These are phyloP conservation scores for Aulostomus chinensis DNA, from an alignment of 2,797 vertebrate genomes.

Conservation along the genomic window DNA sequence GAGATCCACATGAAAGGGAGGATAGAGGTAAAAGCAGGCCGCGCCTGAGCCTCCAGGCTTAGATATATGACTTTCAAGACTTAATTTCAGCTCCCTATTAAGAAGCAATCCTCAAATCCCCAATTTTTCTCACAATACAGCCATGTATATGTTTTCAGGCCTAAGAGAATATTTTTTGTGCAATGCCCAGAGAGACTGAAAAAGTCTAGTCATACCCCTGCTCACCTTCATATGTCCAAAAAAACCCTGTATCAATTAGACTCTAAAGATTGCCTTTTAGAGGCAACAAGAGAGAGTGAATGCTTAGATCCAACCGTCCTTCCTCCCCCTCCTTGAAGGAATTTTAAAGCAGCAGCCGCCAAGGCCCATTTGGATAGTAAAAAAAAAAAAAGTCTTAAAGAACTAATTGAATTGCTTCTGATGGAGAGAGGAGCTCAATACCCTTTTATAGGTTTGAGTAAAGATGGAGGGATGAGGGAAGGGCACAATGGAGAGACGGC, in stretches of 20 bases:
- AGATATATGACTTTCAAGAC: conserved; percentile 12
- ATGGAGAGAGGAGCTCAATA: conserved; percentile 62
- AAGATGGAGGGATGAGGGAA: conserved; percentile 56
- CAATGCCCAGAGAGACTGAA: conserved; percentile 9
- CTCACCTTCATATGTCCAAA: conserved; percentile 41
- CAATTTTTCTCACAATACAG: not conserved
- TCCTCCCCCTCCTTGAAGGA: conserved; percentile 23
- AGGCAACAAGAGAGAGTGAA: conserved; percentile 44
- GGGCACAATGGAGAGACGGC: conserved; percentile 41
- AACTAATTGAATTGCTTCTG: conserved; percentile 72
- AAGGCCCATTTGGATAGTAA: conserved; percentile 60
- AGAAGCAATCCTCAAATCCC: conserved; percentile 16
- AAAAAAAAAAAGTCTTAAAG: conserved; percentile 53
- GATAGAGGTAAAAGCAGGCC: conserved; percentile 14
- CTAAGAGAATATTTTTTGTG: conserved; percentile 5
- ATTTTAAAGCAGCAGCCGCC: conserved; percentile 45
- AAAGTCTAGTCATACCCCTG: conserved; percentile 40
- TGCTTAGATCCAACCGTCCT: conserved; percentile 17
- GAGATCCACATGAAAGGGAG: conserved; percentile 17
- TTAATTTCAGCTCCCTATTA: conserved; percentile 2
- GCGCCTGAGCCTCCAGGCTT: conserved; percentile 8
- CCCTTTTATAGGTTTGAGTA: conserved; percentile 66
- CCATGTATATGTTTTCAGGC: conserved; percentile 17
- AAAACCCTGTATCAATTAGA: conserved; percentile 49
- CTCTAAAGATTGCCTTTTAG: conserved; percentile 56